Conservation (phyloP, 2,888 invertebrate genomes). For the Lasioglossum pauxillum region DNA sequence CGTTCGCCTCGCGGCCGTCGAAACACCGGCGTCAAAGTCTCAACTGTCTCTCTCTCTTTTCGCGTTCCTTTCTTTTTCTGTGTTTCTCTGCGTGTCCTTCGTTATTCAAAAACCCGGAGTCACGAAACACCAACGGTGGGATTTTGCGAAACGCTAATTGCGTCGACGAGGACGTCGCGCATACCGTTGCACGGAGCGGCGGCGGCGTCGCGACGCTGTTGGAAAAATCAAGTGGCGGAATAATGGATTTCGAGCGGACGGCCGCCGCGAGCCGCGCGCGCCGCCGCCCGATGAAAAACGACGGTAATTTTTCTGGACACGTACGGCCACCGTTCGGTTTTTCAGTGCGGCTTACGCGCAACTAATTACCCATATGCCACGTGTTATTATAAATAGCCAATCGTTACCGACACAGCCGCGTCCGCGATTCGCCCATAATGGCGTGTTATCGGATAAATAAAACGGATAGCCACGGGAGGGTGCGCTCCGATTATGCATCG, state of each 20-base stretch:
- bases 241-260: constrained; percentile 61
- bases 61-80: not conserved
- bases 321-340: constrained; percentile 72
- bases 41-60: not conserved
- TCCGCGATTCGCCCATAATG: constrained; percentile 82
- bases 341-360: constrained; percentile 79
- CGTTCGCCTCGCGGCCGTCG: constrained; percentile 26
- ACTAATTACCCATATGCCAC: constrained; percentile 84
- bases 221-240: constrained; percentile 53
- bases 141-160: constrained; percentile 51
- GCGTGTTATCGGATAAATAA: constrained; percentile 85
- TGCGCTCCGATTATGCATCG: constrained; percentile 83
- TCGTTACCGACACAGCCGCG: constrained; percentile 83
- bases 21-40: constrained; percentile 40
- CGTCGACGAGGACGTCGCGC: not conserved
- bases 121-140: constrained; percentile 28
- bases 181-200: not conserved
- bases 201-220: not conserved
- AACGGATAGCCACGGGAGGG: constrained; percentile 82
- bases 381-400: constrained; percentile 84
- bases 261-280: not conserved
- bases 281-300: constrained; percentile 65
- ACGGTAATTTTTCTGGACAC: constrained; percentile 70
- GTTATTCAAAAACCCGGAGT: constrained; percentile 10
- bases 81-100: not conserved